phyloP scores from a whole-genome alignment of 2,797 vertebrate genomes.

The Margarornis squamiger region DNA sequence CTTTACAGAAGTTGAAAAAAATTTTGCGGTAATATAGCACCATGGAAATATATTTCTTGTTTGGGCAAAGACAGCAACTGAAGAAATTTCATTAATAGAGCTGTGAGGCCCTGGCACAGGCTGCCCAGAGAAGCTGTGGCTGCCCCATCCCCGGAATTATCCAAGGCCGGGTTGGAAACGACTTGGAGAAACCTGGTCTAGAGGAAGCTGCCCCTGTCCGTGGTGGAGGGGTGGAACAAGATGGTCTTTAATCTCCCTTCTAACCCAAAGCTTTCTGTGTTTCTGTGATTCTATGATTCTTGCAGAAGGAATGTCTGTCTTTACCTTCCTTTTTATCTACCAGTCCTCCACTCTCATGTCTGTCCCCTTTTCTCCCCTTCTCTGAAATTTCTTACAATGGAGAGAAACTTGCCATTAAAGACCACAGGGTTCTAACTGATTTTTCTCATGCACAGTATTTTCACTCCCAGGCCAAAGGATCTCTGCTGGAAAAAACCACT shows the following conservation, averaged over 20 bases:
- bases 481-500: slow-evolving; percentile 83
- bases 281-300: not conserved
- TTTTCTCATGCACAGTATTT: not conserved
- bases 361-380: not conserved
- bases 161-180: not conserved
- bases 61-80: not conserved
- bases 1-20: not conserved
- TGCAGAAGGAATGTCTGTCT: not conserved
- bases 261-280: not conserved
- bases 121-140: not conserved
- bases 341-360: not conserved
- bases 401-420: not conserved
- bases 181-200: too few species aligned
- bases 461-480: slow-evolving; percentile 77
- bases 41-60: not conserved
- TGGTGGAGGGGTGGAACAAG: not conserved
- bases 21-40: not conserved
- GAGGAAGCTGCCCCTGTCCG: not conserved
- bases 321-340: not conserved
- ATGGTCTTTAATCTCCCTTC: not conserved
- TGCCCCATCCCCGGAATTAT: not conserved
- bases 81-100: not conserved
- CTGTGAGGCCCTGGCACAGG: not conserved
- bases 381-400: not conserved
- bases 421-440: not conserved